phyloP scores from a whole-genome alignment of 2,888 invertebrate species.

The Agapostemon virescens region DNA sequence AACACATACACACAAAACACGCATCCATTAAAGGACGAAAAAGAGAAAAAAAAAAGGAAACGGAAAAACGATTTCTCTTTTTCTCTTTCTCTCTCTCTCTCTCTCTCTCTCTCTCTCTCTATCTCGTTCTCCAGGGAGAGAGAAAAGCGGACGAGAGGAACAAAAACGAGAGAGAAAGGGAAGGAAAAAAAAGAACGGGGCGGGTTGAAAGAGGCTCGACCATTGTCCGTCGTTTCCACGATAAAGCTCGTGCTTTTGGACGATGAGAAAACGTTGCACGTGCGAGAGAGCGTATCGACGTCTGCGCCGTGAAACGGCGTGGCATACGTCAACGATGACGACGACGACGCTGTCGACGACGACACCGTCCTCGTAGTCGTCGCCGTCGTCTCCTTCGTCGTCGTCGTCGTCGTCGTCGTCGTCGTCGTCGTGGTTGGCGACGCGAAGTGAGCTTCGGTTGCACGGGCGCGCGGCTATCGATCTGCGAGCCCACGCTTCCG shows the following conservation, averaged over 20 bases:
- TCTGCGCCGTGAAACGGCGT: constrained; percentile 52
- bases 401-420: constrained; percentile 24
- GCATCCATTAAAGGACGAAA: constrained; percentile 42
- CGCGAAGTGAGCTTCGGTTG: constrained; percentile 74
- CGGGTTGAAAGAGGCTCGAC: constrained; percentile 32
- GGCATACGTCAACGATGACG: constrained; percentile 52
- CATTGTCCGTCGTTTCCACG: constrained; percentile 49
- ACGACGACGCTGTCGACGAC: constrained; percentile 32
- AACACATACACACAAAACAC: constrained; percentile 30
- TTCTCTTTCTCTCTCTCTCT: background rate
- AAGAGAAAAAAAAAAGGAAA: background rate
- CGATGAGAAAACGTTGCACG: constrained; percentile 70
- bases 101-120: background rate
- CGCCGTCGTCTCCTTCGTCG: constrained; percentile 43
- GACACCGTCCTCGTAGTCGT: constrained; percentile 30
- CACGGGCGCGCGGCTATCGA: constrained; percentile 77
- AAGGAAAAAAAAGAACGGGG: constrained; percentile 1
- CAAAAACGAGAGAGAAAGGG: background rate
- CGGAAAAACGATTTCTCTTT: background rate
- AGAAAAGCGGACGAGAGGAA: background rate
- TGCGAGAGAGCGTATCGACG: constrained; percentile 67
- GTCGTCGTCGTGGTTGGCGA: constrained; percentile 57
- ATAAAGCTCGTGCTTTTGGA: constrained; percentile 59
- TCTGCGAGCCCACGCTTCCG: constrained; percentile 75
- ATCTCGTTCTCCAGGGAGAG: background rate